Conservation (phyloP, 2,113 vertebrate genomes). For the Archocentrus centrarchus region DNA sequence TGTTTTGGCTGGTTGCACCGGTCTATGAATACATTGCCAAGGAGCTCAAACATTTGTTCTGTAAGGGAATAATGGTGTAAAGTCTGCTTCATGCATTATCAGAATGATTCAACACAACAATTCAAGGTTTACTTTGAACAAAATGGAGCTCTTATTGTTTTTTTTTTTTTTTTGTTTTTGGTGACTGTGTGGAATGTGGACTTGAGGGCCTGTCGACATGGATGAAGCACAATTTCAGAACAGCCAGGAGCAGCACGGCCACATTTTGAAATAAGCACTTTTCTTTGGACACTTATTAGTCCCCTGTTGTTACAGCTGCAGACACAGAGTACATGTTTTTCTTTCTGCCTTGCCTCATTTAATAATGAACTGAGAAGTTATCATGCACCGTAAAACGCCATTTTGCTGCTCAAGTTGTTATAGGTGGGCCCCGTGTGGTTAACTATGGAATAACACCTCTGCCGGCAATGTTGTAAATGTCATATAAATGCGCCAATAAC, state of each 20-base stretch:
- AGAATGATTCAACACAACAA: slow-evolving; percentile 26
- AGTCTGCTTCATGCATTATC: slow-evolving; percentile 83
- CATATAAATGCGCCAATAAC: neutral
- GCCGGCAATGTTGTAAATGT: slow-evolving; percentile 5
- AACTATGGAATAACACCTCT: slow-evolving; percentile 24
- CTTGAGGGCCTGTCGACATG: slow-evolving; percentile 70
- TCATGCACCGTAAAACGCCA: slow-evolving; percentile 21
- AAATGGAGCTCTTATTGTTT: slow-evolving; percentile 58
- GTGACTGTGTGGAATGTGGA: slow-evolving; percentile 71
- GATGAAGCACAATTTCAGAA: slow-evolving; percentile 82
- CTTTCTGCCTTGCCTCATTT: slow-evolving; percentile 50
- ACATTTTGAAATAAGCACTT: slow-evolving; percentile 76
- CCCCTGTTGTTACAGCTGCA: slow-evolving; percentile 38
- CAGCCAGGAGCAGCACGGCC: slow-evolving; percentile 82
- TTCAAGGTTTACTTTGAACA: slow-evolving; percentile 40
- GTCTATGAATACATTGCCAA: slow-evolving; percentile 68
- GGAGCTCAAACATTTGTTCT: slow-evolving; percentile 73
- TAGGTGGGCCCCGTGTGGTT: slow-evolving; percentile 34
- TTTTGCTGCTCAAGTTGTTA: slow-evolving; percentile 54
- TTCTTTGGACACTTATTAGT: slow-evolving; percentile 50
- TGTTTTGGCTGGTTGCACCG: slow-evolving; percentile 41
- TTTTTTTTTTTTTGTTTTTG: slow-evolving; percentile 43
- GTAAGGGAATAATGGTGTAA: slow-evolving; percentile 84
- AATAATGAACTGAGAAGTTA: slow-evolving; percentile 29
- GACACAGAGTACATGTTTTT: slow-evolving; percentile 34